phyloP scores from a whole-genome alignment of 2,888 invertebrate genomes.

The Mycalesis mineus region DNA sequence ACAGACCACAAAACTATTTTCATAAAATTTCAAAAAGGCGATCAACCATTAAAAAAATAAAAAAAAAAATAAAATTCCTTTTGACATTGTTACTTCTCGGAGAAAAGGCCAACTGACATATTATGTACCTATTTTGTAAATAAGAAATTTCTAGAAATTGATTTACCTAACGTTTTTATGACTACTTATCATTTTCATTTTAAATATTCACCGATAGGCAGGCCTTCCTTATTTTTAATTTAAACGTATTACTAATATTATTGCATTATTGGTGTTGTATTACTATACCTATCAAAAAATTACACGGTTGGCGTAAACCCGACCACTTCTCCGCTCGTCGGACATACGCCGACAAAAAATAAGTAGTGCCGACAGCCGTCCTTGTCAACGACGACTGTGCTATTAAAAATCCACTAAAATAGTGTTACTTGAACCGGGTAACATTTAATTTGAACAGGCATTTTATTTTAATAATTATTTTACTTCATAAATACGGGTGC shows the following conservation, averaged over 20 bases:
- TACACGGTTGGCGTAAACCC: background rate
- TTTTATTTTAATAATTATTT: background rate
- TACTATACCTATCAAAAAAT: background rate
- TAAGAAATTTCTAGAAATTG: no score
- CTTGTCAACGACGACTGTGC: background rate
- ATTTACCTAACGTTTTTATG: no score
- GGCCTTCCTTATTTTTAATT: background rate
- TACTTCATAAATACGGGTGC: slow-evolving; percentile 9
- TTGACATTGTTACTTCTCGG: no score
- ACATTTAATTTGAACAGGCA: slow-evolving; percentile 21
- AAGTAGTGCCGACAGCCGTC: background rate
- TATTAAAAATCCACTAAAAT: slow-evolving; percentile 16
- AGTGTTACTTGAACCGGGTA: slow-evolving; percentile 22
- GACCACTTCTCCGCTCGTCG: background rate
- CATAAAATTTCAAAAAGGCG: no score
- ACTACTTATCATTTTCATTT: no score
- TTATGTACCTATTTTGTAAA: no score
- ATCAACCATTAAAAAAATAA: no score
- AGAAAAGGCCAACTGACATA: no score
- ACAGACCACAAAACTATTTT: no score
- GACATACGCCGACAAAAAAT: background rate
- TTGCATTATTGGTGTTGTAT: background rate
- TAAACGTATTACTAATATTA: background rate
- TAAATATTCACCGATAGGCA: no score
- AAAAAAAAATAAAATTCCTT: no score